Evolutionary conservation across 2,888 invertebrate genomes (phyloP), one percentile per base, ranked within the genome.

Genomic region (Ennomos quercinarius): DNA sequence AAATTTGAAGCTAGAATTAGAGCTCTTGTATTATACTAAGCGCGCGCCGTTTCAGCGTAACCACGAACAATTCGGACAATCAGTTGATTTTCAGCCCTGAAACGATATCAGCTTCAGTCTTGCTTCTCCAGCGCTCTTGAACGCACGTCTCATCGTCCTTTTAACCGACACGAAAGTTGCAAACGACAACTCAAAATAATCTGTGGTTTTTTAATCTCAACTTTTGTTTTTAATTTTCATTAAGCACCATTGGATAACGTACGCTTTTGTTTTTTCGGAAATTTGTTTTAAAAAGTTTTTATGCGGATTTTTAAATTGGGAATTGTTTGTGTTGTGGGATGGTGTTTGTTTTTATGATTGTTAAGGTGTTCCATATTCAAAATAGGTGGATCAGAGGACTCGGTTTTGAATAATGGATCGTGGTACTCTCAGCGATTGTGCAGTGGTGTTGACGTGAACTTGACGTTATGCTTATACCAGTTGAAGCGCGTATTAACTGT

Each of bases 401-500:
- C 37, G 38, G 57, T 49, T 40, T 38, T 51, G 17, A 61, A 86
- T 79, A 84, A 71, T 58, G 57, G n/a, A 57, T 66, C 62, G 45
- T 71, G 75, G 72, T 71, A 71, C 38, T 66, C 56, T 17, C 73
- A 76, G 59, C 73, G 74, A 41, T 66, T 74, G 58, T 91, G 91
- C 66, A 78, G 74, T 64, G 87, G 86, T 42, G 63, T 66, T 51
- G 72, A 84, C 64, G 70, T 89, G 57, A 91, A 91, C 61, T 82
- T 84, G 84, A 91, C 91, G 82, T 78, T 89, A 91, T 91, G 91
- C 71, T 85, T 82, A 61, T 81, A 79, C 57, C 81, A 89, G 51
- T 78, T 90, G 67, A 82, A 81, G 74, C 78, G 81, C 67, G 78
- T 88, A 62, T 63, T 89, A 55, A 76, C 81, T 59, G 80, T 88